Evolutionary conservation across 2,113 vertebrate species (phyloP), one percentile per base, ranked within the genome.

Genomic region (Dascyllus trimaculatus): DNA sequence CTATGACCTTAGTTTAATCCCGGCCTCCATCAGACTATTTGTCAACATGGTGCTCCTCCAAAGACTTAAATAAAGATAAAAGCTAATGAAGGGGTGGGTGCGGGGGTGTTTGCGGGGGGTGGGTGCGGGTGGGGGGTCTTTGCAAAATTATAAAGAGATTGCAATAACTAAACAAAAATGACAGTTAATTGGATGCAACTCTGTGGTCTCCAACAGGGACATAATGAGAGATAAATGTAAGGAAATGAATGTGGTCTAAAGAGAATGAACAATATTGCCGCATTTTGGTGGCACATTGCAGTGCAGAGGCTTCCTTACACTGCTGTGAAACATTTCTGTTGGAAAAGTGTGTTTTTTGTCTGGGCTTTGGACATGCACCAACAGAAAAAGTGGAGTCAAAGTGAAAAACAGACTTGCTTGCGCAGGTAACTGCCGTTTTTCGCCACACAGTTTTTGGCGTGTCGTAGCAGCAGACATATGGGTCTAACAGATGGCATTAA

Each of bases 1-100:
- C 78, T 49, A 59, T 57, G 73, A 71, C 72, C 73, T 85, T 71
- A 71, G 65, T 81, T 71, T 64, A 75, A 75, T 77, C 71, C 78
- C 32, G 56, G 71, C 71, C 80, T 80, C 63, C 65, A 24, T 81
- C 32, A 59, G 56, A 40, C 48, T 54, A 59, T 85, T 73, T 76
- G 77, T 88, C 77, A 75, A 80, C 57, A 89, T 4, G 19, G 53
- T 18, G 62, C 35, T 66, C 48, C 26, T 67, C 57, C 56, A 80
- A 43, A 69, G 52, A 63, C 35, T 56, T 76, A 76, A 84, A 84
- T 74, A 80, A 48, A 72, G 71, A 67, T 51, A 17, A 66, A 59
- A 51, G 26, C 13, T 43, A 74, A 76, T 69, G 62, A 76, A 80
- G 25, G 45, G 4, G 4, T 35, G 32, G 7, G 9, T 35, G 1